Percentiles rank a stretch among this genome's conserved stretches.
These are phyloP conservation scores for Carassius gibelio DNA, from an alignment of 2,113 vertebrate genomes.

Conservation along the genomic window DNA sequence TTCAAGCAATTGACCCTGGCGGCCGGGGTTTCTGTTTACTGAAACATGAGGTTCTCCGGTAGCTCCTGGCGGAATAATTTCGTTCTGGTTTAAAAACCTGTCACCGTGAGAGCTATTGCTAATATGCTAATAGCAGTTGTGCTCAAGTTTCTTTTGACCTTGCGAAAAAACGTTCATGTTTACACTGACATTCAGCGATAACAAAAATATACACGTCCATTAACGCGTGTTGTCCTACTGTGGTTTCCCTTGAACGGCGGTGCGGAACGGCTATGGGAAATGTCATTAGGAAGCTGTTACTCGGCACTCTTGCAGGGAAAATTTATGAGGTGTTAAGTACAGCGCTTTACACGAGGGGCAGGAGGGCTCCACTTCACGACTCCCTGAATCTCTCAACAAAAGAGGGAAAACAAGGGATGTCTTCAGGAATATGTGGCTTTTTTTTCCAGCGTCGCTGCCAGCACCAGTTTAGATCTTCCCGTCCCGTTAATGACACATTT, in stretches of 20 bases:
- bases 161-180: not conserved
- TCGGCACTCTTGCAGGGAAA: conserved; percentile 26
- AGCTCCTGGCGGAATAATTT: conserved; percentile 12
- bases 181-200: conserved; percentile 9
- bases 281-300: conserved; percentile 38
- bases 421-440: conserved; percentile 61
- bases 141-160: conserved; percentile 27
- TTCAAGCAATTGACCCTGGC: conserved; percentile 29
- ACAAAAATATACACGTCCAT: conserved; percentile 1
- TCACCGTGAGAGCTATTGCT: not conserved
- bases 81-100: conserved; percentile 2
- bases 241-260: conserved; percentile 17
- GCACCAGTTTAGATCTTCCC: conserved; percentile 68
- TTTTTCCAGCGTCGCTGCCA: conserved; percentile 55
- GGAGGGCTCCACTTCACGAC: conserved; percentile 35
- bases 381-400: conserved; percentile 55
- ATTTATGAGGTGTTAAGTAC: conserved; percentile 70
- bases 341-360: conserved; percentile 49
- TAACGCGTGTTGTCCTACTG: not conserved
- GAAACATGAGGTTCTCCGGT: conserved; percentile 13
- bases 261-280: conserved; percentile 9
- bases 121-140: conserved; percentile 27
- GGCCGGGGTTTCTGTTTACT: conserved; percentile 18
- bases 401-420: conserved; percentile 60
- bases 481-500: conserved; percentile 73